Base-by-base conservation (phyloP, 2,888 invertebrate species). In the Drosophila mimica region DNA sequence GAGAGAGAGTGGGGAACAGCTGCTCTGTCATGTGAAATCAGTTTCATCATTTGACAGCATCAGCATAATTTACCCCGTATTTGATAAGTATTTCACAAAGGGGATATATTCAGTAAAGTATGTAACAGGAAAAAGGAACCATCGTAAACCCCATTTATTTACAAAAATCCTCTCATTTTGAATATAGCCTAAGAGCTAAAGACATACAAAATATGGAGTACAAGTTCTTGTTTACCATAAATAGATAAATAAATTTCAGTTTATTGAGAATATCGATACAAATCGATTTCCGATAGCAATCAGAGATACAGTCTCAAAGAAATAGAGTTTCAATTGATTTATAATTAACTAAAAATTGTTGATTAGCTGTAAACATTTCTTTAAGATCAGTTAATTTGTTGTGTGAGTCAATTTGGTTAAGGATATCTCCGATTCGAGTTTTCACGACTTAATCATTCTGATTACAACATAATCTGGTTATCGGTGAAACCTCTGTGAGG, bases 1-100 rank as follows among this genome's bases (percentile, higher is more conserved):
- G 3, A 17, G 15, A 5, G 9, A 43, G 56, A 58, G 70, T 51
- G 15, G 64, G 20, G 4, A n/a, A 57, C 25, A 36, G 48, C 36
- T 49, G 48, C 38, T 70, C 46, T 40, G 38, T 40, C 53, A 52
- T 28, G 49, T 46, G 46, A 53, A 28, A 67, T 48, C 36, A 17
- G 25, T 53, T 36, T 48, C 33, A 28, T 13, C 48, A 25, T n/a
- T 20, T 31, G n/a, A 5, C 36, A n/a, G 28, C 15, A 30, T n/a
- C 28, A 65, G 51, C 64, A 51, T 62, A 17, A 17, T 33, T 7
- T 63, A 33, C 38, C n/a, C 31, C 31, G 36, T 20, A 17, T 33
- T 15, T 38, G 5, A n/a, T 4, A 3, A 20, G n/a, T 13, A 51
- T 31, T 51, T 13, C 25, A 7, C 30, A 31, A n/a, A 20, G 11